Evolutionary conservation across 2,888 invertebrate genomes (phyloP).

Genomic region (Tetanocera ferruginea): DNA sequence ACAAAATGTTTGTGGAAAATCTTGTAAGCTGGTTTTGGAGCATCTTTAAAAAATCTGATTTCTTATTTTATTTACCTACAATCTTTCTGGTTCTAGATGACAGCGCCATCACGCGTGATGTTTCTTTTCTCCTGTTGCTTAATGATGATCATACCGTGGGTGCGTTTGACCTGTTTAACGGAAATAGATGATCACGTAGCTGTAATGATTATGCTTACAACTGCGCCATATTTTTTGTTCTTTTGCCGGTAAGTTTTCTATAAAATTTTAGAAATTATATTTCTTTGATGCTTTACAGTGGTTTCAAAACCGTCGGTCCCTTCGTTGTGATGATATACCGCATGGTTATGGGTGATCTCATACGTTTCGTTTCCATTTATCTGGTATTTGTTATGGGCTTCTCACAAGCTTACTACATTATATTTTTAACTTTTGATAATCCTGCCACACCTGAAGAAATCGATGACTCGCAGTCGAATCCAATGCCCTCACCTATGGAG

Average conservation of each 20-base stretch:
- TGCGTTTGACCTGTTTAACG: slow-evolving; percentile 87
- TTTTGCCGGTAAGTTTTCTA: slow-evolving; percentile 83
- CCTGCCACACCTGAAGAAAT: slow-evolving; percentile 85
- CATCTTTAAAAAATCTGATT: not conserved
- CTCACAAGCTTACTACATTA: slow-evolving; percentile 95
- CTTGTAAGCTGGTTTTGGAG: slow-evolving; percentile 75
- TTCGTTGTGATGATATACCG: slow-evolving; percentile 99
- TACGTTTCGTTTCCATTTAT: slow-evolving; percentile 96
- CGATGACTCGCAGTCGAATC: slow-evolving; percentile 86
- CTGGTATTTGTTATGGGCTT: slow-evolving; percentile 96
- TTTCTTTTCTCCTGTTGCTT: slow-evolving; percentile 93
- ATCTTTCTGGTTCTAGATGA: slow-evolving; percentile 74
- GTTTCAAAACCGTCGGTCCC: slow-evolving; percentile 97
- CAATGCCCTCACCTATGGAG: slow-evolving; percentile 93
- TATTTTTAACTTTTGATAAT: slow-evolving; percentile 89
- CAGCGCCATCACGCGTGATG: slow-evolving; percentile 92
- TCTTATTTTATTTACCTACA: not conserved
- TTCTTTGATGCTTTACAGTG: slow-evolving; percentile 73
- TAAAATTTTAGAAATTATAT: not conserved
- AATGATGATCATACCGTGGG: slow-evolving; percentile 86
- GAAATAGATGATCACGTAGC: slow-evolving; percentile 92
- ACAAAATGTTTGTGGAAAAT: slow-evolving; percentile 95
- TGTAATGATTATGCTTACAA: slow-evolving; percentile 93
- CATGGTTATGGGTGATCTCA: slow-evolving; percentile 96
- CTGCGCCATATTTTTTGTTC: slow-evolving; percentile 96